These are phyloP conservation scores for Lottia scabra DNA, from an alignment of 2,888 invertebrate genomes.

Conservation along the genomic window DNA sequence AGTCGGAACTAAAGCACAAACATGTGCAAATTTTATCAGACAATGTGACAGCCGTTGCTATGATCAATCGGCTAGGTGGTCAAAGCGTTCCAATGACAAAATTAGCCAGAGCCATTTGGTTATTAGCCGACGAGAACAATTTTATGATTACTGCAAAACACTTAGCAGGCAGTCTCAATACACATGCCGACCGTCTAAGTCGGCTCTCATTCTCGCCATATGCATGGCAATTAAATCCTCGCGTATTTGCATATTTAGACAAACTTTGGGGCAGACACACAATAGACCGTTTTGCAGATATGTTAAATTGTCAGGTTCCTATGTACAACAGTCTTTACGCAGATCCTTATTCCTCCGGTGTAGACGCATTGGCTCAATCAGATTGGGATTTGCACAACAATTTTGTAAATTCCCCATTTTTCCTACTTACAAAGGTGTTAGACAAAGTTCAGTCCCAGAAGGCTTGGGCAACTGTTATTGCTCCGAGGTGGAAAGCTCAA, in stretches of 20 bases:
- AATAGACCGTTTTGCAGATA: constrained; percentile 11
- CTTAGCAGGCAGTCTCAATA: background rate
- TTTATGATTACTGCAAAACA: background rate
- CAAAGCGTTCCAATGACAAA: background rate
- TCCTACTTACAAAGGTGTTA: background rate
- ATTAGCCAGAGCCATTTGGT: constrained; percentile 3
- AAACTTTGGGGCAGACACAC: constrained; percentile 15
- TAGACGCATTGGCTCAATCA: constrained; percentile 5
- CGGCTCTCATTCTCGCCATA: background rate
- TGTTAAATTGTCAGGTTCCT: background rate
- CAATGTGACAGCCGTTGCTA: constrained; percentile 9
- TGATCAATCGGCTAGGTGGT: constrained; percentile 10
- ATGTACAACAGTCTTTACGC: constrained; percentile 7
- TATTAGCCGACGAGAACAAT: background rate
- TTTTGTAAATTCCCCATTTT: constrained; percentile 14
- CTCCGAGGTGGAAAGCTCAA: constrained; percentile 8
- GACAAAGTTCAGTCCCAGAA: background rate
- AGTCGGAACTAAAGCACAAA: background rate
- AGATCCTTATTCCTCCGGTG: constrained; percentile 6
- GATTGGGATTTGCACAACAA: constrained; percentile 8
- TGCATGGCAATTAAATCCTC: constrained; percentile 4
- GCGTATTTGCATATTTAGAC: background rate
- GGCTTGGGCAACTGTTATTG: constrained; percentile 10
- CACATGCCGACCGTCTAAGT: background rate
- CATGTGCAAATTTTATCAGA: background rate